Evolutionary conservation across 2,113 vertebrate genomes (phyloP), one percentile per base, ranked within the genome.

Genomic region (Erpornis zantholeuca): DNA sequence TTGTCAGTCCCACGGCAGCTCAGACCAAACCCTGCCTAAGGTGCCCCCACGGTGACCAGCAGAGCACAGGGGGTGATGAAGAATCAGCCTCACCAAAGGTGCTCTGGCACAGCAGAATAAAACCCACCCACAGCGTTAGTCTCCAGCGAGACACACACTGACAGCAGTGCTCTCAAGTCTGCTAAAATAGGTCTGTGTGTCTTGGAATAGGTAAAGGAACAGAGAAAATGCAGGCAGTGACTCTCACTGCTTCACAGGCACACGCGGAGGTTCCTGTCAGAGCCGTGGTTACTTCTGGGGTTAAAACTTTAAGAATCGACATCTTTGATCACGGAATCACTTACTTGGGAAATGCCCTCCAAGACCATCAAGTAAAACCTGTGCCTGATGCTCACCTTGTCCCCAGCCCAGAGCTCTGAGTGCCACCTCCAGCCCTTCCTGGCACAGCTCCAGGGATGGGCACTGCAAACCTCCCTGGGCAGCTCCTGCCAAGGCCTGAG

Each of bases 1-100:
- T 4, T 31, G 47, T 10, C 65, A 15, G 33, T 49, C 33, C 50
- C 49, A 19, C 7, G 9, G 9, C 47, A 79, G 45, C 47, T 33
- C 1, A 1, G 28, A 44, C 24, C 3, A 1, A 33, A 4, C 11
- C 52, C 52, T 27, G 33, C 72, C 72, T 7, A 0, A 15, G 38
- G 64, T 15, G 4, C 27, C 36, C 12, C 27, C 38, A 2, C 0
- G 0, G 53, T 5, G 7, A 25, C 4, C 6, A 7, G 1, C 1
- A 25, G 28, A 42, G 40, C 47, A 25, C 24, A 33, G 11, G 6
- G 4, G 6, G 4, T 4, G 47, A 18, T 5, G 31, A 4, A 6
- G 23, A 14, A 6, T 13, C 3, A 14, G 9, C 35, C 27, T 1
- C 3, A 4, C 10, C 23, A 18, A 35, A 47, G 50, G 15, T 8